phyloP scores from a whole-genome alignment of 1,140 invertebrate species.

The Penaeus vannamei region DNA sequence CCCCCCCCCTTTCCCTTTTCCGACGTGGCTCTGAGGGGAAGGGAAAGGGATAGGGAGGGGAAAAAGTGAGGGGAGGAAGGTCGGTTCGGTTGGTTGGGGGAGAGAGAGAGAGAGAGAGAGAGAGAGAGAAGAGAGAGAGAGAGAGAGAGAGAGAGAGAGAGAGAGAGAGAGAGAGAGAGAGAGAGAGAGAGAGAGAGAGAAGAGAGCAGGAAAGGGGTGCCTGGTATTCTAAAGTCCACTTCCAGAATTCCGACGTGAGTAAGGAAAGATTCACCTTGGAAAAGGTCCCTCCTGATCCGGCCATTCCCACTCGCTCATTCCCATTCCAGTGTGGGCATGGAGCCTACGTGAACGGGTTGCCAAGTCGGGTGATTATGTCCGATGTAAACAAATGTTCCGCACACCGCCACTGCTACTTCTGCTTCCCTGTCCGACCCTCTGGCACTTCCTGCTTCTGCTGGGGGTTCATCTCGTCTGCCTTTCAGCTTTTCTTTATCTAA shows the following conservation, averaged over 20 bases:
- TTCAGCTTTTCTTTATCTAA: no score
- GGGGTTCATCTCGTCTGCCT: no score
- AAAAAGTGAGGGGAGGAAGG: not conserved
- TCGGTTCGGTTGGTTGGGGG: not conserved
- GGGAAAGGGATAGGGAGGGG: not conserved
- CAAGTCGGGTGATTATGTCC: conserved; percentile 22
- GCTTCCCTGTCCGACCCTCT: no score
- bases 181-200: not conserved
- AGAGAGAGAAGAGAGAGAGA: no score
- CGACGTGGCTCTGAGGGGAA: not conserved
- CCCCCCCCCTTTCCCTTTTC: no score
- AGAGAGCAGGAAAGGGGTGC: no score
- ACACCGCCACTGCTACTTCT: not conserved
- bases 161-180: not conserved
- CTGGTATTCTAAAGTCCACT: not conserved
- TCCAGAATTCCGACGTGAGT: conserved; percentile 35
- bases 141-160: no score
- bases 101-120: no score
- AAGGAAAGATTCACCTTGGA: conserved; percentile 13
- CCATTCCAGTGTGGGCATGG: conserved; percentile 26
- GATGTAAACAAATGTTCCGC: conserved; percentile 31
- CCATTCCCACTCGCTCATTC: conserved; percentile 40
- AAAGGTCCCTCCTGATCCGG: conserved; percentile 11
- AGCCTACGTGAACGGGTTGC: conserved; percentile 8
- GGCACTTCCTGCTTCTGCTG: no score